Conservation (phyloP, 2,113 vertebrate genomes). For the Elachura formosa region DNA sequence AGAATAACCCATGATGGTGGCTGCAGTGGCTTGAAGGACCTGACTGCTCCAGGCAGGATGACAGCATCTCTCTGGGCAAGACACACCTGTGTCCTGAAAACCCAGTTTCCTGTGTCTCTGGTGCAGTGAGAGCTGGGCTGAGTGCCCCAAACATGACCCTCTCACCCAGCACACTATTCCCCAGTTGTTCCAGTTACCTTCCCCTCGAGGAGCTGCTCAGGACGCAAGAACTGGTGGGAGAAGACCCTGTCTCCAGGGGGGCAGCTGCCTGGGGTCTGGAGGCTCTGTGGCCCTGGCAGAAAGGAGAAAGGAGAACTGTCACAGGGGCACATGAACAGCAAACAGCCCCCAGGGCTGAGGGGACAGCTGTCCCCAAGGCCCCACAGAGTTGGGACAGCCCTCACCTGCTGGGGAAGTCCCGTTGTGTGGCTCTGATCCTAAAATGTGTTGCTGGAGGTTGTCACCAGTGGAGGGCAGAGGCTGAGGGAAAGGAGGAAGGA, state of each 20-base stretch:
- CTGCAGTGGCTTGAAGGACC: background rate
- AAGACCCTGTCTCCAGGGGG: conserved; percentile 75
- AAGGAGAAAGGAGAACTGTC: background rate
- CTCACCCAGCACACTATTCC: background rate
- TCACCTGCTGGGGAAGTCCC: conserved; percentile 72
- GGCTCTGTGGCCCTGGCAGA: conserved; percentile 55
- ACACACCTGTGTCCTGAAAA: background rate
- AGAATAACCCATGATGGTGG: background rate
- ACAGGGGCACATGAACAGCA: fast-evolving
- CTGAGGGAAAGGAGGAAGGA: conserved; percentile 51
- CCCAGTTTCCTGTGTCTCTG: background rate
- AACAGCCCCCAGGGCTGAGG: background rate
- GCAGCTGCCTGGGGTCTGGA: conserved; percentile 67
- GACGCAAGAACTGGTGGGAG: conserved; percentile 82
- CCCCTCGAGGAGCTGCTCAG: conserved; percentile 87
- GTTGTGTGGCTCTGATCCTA: conserved; percentile 43
- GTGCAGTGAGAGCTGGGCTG: background rate
- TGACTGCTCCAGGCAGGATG: background rate
- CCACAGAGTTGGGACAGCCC: background rate
- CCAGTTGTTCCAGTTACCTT: conserved; percentile 72
- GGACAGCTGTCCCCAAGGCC: background rate
- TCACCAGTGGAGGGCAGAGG: conserved; percentile 76
- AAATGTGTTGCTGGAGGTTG: conserved; percentile 60
- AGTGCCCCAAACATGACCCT: background rate
- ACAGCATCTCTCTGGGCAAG: background rate